Percentiles rank a stretch among this genome's conserved stretches.
Evolutionary conservation across 2,888 invertebrate genomes (phyloP).

Genomic region (Brachynemurus nebulosus): DNA sequence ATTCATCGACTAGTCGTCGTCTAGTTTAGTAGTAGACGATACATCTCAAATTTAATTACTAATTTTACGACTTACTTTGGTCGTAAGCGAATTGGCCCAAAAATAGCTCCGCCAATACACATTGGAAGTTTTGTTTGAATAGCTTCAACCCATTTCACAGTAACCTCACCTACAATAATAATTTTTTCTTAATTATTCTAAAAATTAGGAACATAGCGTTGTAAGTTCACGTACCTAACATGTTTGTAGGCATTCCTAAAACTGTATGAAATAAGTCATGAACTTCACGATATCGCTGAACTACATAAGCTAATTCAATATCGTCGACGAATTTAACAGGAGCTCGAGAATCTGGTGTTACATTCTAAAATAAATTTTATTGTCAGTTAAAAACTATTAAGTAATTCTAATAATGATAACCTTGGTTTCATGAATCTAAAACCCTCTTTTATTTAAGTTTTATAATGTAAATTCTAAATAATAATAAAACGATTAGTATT

Average conservation of each 20-base stretch:
- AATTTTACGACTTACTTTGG: constrained; percentile 49
- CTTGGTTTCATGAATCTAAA: background rate
- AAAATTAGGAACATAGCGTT: background rate
- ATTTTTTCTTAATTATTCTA: too few species aligned
- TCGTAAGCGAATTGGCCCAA: constrained; percentile 76
- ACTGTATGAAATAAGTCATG: constrained; percentile 91
- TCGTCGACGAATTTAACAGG: constrained; percentile 88
- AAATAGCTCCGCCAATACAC: constrained; percentile 86
- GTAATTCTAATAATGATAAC: constrained; percentile 34
- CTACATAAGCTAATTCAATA: constrained; percentile 80
- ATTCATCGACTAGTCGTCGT: too few species aligned
- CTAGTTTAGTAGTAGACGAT: too few species aligned
- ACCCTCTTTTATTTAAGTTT: too few species aligned
- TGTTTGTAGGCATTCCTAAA: constrained; percentile 85
- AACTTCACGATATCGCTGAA: constrained; percentile 93
- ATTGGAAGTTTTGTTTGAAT: constrained; percentile 91
- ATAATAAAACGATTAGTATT: background rate
- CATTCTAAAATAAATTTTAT: constrained; percentile 39
- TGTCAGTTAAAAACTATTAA: too few species aligned
- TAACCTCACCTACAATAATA: constrained; percentile 60
- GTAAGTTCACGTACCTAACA: constrained; percentile 46
- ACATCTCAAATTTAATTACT: too few species aligned
- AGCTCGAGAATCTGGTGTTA: constrained; percentile 83
- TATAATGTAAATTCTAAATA: too few species aligned
- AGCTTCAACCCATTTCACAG: constrained; percentile 96